Base-by-base conservation (phyloP, 2,113 vertebrate genomes). In the Onychostruthus taczanowskii region DNA sequence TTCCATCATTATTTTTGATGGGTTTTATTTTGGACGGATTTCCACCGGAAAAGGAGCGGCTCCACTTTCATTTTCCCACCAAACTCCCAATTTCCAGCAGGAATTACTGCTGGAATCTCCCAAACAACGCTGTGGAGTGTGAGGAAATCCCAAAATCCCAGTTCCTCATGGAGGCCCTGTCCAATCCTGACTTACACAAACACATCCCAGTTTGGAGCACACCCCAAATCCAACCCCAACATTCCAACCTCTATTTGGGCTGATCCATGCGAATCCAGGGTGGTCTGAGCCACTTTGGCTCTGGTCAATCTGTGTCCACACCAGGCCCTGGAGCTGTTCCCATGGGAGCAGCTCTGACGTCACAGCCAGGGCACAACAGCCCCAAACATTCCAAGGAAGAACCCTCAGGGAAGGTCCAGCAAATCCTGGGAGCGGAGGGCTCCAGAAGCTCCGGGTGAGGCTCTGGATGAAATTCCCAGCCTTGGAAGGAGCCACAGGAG, bases 331-430 rank as follows among this genome's bases (percentile, higher is more conserved):
- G 47, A 21, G 41, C 23, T 4, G 11, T n/a, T 55, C 77, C 94
- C 75, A n/a, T 56, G 53, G 92, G 49, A 91, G 81, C 81, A 26
- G 85, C n/a, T 94, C 37, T 43, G 96, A 97, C 23, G 91, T 97
- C 97, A 96, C 87, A 96, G 87, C 26, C 16, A 0, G 41, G 3
- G 7, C 61, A 44, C 74, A 58, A 49, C 4, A 1, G 26, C 59
- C 56, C 52, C 64, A 16, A 18, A 89, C 43, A 11, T 76, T 67
- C 84, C 7, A 1, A 44, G 21, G 55, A 11, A 69, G 61, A 64
- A 59, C 63, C 27, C 26, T 43, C 26, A 35, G 62, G 30, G 58
- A 43, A 33, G 52, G 15, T 35, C 10, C 6, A 84, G n/a, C 0
- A 7, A 62, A 52, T 10, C 30, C 62, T 16, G 28, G 0, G 6